These are phyloP conservation scores for Agonum fuliginosum DNA, from an alignment of 2,888 invertebrate genomes.

Conservation along the genomic window DNA sequence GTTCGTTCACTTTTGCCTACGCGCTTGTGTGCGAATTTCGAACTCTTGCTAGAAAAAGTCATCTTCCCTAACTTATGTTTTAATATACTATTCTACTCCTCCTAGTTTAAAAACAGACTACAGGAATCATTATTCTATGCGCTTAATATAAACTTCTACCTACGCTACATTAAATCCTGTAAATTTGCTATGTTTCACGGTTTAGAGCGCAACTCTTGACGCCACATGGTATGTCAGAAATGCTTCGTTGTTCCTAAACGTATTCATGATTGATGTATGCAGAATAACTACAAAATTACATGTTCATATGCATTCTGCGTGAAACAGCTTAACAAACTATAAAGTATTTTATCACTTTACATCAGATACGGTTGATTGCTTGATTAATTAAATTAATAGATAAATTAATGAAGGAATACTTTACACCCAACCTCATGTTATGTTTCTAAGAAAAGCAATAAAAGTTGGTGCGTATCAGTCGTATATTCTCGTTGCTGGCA, in stretches of 20 bases:
- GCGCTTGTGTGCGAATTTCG: too few species aligned
- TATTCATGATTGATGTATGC: constrained; percentile 6
- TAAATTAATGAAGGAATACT: neutral
- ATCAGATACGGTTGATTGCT: too few species aligned
- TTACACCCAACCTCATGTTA: neutral
- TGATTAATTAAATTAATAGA: too few species aligned
- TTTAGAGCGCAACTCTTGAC: neutral
- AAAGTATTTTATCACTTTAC: neutral
- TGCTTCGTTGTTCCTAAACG: constrained; percentile 24
- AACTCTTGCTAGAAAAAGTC: too few species aligned
- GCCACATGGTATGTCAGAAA: constrained; percentile 18
- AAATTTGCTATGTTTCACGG: constrained; percentile 33
- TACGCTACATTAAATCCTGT: constrained; percentile 35
- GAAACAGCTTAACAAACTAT: neutral
- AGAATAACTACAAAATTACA: constrained; percentile 6
- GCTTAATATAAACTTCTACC: constrained; percentile 25
- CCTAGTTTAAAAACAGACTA: too few species aligned
- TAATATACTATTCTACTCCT: too few species aligned
- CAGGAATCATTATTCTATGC: constrained; percentile 23
- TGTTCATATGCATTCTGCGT: neutral
- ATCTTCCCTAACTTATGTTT: too few species aligned
- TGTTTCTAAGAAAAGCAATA: constrained; percentile 8
- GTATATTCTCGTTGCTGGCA: neutral
- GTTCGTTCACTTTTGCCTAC: too few species aligned
- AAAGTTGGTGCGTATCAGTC: neutral